Evolutionary conservation across 2,113 vertebrate genomes (phyloP).

Genomic region (Chloropsis hardwickii): DNA sequence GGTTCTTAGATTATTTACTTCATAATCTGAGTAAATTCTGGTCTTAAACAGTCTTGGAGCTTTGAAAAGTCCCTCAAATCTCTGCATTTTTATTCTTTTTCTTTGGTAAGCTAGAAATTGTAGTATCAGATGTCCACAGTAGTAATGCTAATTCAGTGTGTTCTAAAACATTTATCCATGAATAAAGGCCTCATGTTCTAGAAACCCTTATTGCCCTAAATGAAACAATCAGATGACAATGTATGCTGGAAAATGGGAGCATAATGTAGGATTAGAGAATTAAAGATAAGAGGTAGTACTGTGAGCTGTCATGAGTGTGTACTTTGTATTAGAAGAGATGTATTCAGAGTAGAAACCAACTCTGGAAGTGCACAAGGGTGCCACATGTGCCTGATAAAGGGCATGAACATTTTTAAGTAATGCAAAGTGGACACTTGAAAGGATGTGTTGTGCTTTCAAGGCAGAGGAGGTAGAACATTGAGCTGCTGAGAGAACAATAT

Average conservation of each 20-base stretch:
- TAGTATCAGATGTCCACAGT: background rate
- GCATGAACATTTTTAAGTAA: background rate
- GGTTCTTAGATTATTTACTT: too few species aligned
- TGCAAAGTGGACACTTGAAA: background rate
- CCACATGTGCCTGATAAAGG: background rate
- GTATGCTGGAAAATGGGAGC: background rate
- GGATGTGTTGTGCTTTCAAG: background rate
- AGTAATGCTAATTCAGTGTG: background rate
- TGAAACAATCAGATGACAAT: background rate
- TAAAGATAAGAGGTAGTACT: background rate
- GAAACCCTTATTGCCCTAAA: background rate
- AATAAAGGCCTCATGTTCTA: background rate
- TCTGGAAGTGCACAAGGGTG: background rate
- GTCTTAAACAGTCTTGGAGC: background rate
- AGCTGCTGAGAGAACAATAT: background rate
- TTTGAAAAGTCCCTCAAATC: background rate
- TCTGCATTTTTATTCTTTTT: background rate
- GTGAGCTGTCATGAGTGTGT: background rate
- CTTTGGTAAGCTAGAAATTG: background rate
- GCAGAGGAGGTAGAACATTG: background rate
- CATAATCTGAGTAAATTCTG: background rate
- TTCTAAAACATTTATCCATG: background rate
- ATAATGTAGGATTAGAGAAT: background rate
- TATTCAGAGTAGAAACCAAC: background rate
- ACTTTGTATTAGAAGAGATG: background rate